These are phyloP conservation scores for Rhinolophus sinicus DNA, from an alignment of 2,113 vertebrate species.

Conservation along the genomic window DNA sequence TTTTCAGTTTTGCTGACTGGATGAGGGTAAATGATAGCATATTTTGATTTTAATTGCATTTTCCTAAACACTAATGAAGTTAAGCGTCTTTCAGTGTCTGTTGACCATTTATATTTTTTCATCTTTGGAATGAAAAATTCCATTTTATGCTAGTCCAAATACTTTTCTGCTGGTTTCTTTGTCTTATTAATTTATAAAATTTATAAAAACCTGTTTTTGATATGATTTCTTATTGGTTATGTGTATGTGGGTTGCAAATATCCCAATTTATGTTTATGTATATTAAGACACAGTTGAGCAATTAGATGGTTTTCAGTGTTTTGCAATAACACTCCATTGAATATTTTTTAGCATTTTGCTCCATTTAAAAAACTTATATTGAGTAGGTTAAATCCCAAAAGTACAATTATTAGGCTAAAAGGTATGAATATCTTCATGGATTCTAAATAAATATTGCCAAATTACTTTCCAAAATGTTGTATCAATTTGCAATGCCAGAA, in stretches of 20 bases:
- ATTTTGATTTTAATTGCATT: not conserved
- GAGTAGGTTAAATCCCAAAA: slow-evolving; percentile 23
- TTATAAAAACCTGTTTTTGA: not conserved
- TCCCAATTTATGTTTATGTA: slow-evolving; percentile 3
- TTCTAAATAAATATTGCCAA: slow-evolving; percentile 40
- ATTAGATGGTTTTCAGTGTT: not conserved
- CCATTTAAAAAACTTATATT: not conserved
- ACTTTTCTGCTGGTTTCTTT: slow-evolving; percentile 2
- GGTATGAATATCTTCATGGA: not conserved
- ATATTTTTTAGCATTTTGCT: slow-evolving; percentile 52
- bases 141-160: not conserved
- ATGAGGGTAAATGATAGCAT: not conserved
- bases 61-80: slow-evolving; percentile 11
- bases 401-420: slow-evolving; percentile 34
- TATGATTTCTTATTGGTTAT: slow-evolving; percentile 27
- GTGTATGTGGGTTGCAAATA: slow-evolving; percentile 10
- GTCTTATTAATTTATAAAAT: not conserved
- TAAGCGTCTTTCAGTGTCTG: not conserved
- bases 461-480: not conserved
- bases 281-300: not conserved
- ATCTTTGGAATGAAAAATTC: not conserved
- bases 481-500: slow-evolving; percentile 31
- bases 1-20: not conserved
- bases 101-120: not conserved
- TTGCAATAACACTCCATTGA: not conserved